phyloP scores from a whole-genome alignment of 2,888 invertebrate species.

The Herminia tarsipennalis region DNA sequence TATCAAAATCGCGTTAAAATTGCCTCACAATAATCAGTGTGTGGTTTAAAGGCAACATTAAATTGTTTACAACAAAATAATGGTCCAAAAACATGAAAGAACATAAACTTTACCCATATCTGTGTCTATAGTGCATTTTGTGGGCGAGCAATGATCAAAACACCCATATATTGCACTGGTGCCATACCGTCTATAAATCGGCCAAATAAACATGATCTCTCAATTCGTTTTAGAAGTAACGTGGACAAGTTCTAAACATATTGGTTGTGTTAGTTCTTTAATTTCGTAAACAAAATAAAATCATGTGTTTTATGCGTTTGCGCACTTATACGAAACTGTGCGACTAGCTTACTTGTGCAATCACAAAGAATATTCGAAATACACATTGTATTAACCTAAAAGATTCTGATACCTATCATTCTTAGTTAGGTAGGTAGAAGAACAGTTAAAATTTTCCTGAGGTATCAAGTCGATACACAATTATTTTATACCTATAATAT shows the following conservation, averaged over 20 bases:
- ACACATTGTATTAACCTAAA: no score
- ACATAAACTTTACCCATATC: slow-evolving; percentile 14
- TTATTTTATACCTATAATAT: no score
- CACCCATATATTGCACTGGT: slow-evolving; percentile 28
- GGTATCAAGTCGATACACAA: no score
- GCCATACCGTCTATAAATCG: slow-evolving; percentile 40
- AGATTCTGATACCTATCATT: no score
- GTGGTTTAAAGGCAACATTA: no score
- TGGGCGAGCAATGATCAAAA: slow-evolving; percentile 34
- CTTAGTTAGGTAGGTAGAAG: no score
- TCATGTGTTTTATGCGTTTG: slow-evolving; percentile 24
- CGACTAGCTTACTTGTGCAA: slow-evolving; percentile 1
- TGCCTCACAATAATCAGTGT: no score
- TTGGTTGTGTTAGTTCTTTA: slow-evolving; percentile 14
- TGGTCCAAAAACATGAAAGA: slow-evolving; percentile 7
- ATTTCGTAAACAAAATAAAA: slow-evolving; percentile 39
- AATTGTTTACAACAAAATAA: background rate
- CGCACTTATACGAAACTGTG: background rate
- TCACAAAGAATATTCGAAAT: no score
- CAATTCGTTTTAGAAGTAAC: background rate
- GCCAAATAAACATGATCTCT: slow-evolving; percentile 21
- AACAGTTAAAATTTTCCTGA: no score
- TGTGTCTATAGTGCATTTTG: slow-evolving; percentile 11
- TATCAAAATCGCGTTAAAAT: no score
- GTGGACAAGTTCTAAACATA: background rate